Percentiles rank a stretch among this genome's conserved stretches.
Evolutionary conservation across 1,140 invertebrate genomes (phyloP).

Genomic region (Drosophila pseudoobscura): DNA sequence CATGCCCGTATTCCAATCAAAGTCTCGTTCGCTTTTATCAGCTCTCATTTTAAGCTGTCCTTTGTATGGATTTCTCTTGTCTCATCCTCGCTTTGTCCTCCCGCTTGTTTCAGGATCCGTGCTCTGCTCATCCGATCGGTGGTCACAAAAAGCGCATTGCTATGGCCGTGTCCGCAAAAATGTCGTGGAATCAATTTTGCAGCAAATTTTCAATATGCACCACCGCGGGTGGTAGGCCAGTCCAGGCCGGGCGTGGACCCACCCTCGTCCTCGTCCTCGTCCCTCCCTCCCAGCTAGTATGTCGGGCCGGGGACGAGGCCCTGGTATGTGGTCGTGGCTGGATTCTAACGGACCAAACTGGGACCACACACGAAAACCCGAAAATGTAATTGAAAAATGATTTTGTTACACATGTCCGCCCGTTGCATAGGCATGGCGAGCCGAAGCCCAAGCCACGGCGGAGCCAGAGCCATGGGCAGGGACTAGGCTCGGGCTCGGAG

Average conservation of each 20-base stretch:
- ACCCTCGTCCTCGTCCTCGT: neutral
- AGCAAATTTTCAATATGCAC: constrained; percentile 62
- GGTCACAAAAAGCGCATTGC: constrained; percentile 31
- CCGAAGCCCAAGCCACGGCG: too few species aligned
- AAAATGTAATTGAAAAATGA: constrained; percentile 80
- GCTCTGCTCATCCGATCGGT: constrained; percentile 32
- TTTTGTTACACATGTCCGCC: constrained; percentile 71
- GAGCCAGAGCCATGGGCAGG: too few species aligned
- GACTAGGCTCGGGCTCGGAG: too few species aligned
- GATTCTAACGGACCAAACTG: constrained; percentile 50
- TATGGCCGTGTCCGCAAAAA: constrained; percentile 55
- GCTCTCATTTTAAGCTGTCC: too few species aligned
- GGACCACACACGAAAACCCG: constrained; percentile 65
- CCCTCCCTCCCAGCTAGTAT: constrained; percentile 2
- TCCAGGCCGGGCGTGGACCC: neutral
- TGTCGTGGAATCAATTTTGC: constrained; percentile 73
- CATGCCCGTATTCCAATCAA: too few species aligned
- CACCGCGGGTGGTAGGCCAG: neutral
- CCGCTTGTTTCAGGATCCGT: too few species aligned
- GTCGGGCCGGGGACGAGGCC: neutral
- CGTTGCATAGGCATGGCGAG: constrained; percentile 1
- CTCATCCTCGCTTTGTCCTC: too few species aligned
- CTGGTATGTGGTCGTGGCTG: constrained; percentile 39
- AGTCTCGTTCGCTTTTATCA: too few species aligned
- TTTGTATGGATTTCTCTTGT: too few species aligned